Base-by-base conservation (phyloP, 2,888 invertebrate species). In the Holacanthella duospinosa region DNA sequence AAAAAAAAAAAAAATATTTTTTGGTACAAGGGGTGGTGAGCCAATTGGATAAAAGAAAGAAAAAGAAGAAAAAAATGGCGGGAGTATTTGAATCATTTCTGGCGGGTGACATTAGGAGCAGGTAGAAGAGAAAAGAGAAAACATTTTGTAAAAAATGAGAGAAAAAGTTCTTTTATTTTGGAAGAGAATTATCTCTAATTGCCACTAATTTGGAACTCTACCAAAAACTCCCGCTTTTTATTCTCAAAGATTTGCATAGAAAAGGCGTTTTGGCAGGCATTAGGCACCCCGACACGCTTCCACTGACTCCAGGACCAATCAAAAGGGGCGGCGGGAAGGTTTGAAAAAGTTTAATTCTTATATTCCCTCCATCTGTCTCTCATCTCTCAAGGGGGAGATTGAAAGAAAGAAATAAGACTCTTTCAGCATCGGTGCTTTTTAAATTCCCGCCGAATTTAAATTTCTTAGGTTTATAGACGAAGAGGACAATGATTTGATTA, bases 201-300 rank as follows among this genome's bases (percentile, higher is more conserved):
- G 70, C 70, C 67, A 65, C 70, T 70, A 71, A 71, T 71, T 71
- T 71, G 71, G 71, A 70, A 64, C 55, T 43, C 60, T 62, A 69
- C 71, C 71, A 71, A n/a, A n/a, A n/a, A 71, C 24, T 48, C n/a
- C 48, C 21, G n/a, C 48, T 9, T 48, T 48, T 48, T n/a, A 4
- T 21, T 21, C 36, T 16, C 36, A 36, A 36, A 36, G 60, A 71
- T 71, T 71, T 70, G 70, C 71, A 71, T 71, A 69, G 68, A 68
- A 71, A 71, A 71, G 64, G 69, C 69, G 64, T 71, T 58, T 71
- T 71, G 69, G 69, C 69, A 68, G n/a, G n/a, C n/a, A n/a, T n/a
- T n/a, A n/a, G n/a, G n/a, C n/a, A n/a, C n/a, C n/a, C n/a, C n/a
- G n/a, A n/a, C 55, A 21, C 55, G 24, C 53, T 21, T n/a, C 21